Percentiles rank a stretch among this genome's conserved stretches.
Conservation (phyloP, 2,113 vertebrate genomes). For the Cnemophilus loriae region DNA sequence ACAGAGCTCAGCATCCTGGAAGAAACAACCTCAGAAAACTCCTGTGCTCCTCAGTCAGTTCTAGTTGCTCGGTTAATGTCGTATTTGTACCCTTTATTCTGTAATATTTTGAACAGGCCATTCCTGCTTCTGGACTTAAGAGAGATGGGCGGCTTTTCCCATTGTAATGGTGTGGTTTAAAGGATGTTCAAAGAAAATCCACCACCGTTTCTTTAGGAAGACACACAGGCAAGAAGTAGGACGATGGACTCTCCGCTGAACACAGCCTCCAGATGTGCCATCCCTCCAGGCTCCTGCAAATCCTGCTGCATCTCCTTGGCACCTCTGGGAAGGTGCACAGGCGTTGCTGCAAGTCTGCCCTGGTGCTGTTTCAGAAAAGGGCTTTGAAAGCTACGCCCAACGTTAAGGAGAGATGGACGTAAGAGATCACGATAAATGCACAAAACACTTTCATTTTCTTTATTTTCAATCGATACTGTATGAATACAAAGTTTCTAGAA, state of each 20-base stretch:
- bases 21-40: neutral
- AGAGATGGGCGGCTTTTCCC: neutral
- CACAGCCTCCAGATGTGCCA: neutral
- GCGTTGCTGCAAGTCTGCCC: neutral
- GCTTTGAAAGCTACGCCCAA: neutral
- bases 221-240: neutral
- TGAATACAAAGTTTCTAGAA: slow-evolving; percentile 99
- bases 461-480: slow-evolving; percentile 98
- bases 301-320: no score
- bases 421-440: slow-evolving; percentile 63
- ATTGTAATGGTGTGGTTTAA: neutral
- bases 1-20: neutral
- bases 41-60: neutral
- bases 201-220: neutral
- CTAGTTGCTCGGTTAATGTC: no score
- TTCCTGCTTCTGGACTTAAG: neutral
- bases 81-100: neutral
- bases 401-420: neutral
- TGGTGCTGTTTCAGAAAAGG: neutral
- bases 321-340: neutral
- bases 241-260: fast-evolving
- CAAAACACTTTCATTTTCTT: slow-evolving; percentile 84
- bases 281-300: neutral
- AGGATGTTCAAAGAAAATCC: neutral
- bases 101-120: neutral